Conservation (phyloP, 1,140 invertebrate species). For the Drosophila melanogaster region Release_6_plus_ISO1_MT NT_037436.4:8170001-8170500, state of each 20-base stretch:
- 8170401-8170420: slow-evolving; percentile 18
- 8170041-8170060: slow-evolving; percentile 51
- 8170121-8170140: slow-evolving; percentile 37
- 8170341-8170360: slow-evolving; percentile 33
- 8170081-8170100: slow-evolving; percentile 19
- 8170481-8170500: slow-evolving; percentile 28
- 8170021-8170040: slow-evolving; percentile 45
- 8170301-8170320: slow-evolving; percentile 59
- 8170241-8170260: background rate
- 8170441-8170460: slow-evolving; percentile 13
- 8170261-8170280: background rate
- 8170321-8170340: slow-evolving; percentile 66
- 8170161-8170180: slow-evolving; percentile 60
- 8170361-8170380: slow-evolving; percentile 53
- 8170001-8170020: slow-evolving; percentile 35
- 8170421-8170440: slow-evolving; percentile 27
- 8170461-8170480: slow-evolving; percentile 48
- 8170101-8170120: slow-evolving; percentile 21
- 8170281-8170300: slow-evolving; percentile 54
- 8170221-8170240: background rate
- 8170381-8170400: slow-evolving; percentile 31
- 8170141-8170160: slow-evolving; percentile 43
- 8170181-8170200: slow-evolving; percentile 53
- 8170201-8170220: slow-evolving; percentile 36
- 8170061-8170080: slow-evolving; percentile 54